phyloP scores from a whole-genome alignment of 2,888 invertebrate genomes.

The Catocala nupta region DNA sequence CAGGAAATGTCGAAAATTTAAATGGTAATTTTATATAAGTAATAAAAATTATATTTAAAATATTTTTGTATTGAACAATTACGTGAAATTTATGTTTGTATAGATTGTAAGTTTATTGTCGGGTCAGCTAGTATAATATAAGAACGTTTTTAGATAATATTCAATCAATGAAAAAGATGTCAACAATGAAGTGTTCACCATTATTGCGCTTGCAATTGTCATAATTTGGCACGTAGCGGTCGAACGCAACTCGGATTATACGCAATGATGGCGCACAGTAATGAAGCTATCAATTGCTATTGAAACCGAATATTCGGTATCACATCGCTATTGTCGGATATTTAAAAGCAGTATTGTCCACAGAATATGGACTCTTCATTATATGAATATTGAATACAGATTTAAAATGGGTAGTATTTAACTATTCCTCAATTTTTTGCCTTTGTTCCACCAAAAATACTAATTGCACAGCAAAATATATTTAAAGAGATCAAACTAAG shows the following conservation, averaged over 20 bases:
- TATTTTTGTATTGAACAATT: too few species aligned
- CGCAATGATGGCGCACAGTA: slow-evolving; percentile 38
- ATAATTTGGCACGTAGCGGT: slow-evolving; percentile 45
- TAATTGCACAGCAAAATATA: too few species aligned
- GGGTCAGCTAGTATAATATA: too few species aligned
- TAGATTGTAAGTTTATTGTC: too few species aligned
- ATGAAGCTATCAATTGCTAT: slow-evolving; percentile 50
- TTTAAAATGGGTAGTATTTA: too few species aligned
- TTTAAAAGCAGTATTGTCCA: slow-evolving; percentile 15
- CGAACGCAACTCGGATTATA: slow-evolving; percentile 35
- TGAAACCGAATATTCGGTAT: slow-evolving; percentile 26
- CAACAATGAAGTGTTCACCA: slow-evolving; percentile 1
- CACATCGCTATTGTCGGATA: slow-evolving; percentile 16
- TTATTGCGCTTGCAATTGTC: slow-evolving; percentile 43
- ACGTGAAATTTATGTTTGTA: too few species aligned
- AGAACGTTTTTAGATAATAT: not conserved
- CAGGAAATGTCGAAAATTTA: too few species aligned
- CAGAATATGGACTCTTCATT: slow-evolving; percentile 1
- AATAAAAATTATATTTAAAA: too few species aligned
- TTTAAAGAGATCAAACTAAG: too few species aligned
- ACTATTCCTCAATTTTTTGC: too few species aligned
- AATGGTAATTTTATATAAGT: too few species aligned
- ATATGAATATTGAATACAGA: slow-evolving; percentile 15
- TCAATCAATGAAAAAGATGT: slow-evolving; percentile 5
- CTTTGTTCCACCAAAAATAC: too few species aligned